Evolutionary conservation across 2,113 vertebrate species (phyloP).

Genomic region (Sebastes schlegelii): DNA sequence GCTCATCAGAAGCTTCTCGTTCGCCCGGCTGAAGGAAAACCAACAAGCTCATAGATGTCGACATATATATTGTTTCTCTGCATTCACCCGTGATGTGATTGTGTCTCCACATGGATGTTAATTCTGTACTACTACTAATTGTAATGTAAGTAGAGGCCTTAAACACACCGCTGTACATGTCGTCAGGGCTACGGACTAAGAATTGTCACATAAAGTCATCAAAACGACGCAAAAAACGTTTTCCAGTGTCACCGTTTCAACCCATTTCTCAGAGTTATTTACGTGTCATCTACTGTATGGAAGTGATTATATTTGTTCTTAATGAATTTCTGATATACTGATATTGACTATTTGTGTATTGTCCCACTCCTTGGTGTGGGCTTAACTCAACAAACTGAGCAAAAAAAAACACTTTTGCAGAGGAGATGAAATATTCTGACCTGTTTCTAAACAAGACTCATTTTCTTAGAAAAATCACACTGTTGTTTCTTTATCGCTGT

Average conservation of each 20-base stretch:
- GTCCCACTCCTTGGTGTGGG: slow-evolving; percentile 18
- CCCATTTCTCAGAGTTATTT: slow-evolving; percentile 32
- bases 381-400: slow-evolving; percentile 40
- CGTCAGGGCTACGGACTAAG: slow-evolving; percentile 71
- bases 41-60: slow-evolving; percentile 38
- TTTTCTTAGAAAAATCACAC: slow-evolving; percentile 34
- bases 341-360: slow-evolving; percentile 39
- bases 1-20: slow-evolving; percentile 13
- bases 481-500: slow-evolving; percentile 39
- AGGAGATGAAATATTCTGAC: slow-evolving; percentile 27
- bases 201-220: slow-evolving; percentile 58
- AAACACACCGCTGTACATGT: slow-evolving; percentile 59
- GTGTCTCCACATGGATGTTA: slow-evolving; percentile 59
- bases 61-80: slow-evolving; percentile 38
- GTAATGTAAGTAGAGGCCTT: slow-evolving; percentile 80
- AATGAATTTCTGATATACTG: slow-evolving; percentile 47
- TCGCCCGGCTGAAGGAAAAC: slow-evolving; percentile 21
- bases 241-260: slow-evolving; percentile 55
- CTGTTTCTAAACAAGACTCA: slow-evolving; percentile 48
- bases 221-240: slow-evolving; percentile 57
- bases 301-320: slow-evolving; percentile 41
- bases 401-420: slow-evolving; percentile 44
- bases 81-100: slow-evolving; percentile 33
- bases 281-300: slow-evolving; percentile 23
- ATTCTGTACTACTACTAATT: slow-evolving; percentile 60